Evolutionary conservation across 2,888 invertebrate genomes (phyloP).

Genomic region (Hypomecis punctinalis): DNA sequence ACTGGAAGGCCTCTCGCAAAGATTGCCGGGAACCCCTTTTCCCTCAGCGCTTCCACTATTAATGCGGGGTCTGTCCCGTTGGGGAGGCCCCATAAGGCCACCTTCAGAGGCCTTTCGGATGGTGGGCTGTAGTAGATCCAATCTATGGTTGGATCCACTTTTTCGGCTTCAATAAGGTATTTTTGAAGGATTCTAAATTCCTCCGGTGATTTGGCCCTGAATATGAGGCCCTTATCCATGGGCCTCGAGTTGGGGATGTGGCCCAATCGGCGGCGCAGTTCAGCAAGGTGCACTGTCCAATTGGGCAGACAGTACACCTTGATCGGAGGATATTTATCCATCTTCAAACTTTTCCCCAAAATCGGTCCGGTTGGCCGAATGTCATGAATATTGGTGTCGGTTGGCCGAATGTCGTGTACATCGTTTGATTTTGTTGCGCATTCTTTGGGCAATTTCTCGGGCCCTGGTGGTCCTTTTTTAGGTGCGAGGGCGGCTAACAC

Average conservation of each 20-base stretch:
- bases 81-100: not conserved
- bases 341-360: no score
- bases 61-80: conserved; percentile 59
- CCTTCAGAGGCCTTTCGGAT: not conserved
- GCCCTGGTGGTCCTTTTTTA: not conserved
- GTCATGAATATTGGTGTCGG: no score
- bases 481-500: not conserved
- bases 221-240: not conserved
- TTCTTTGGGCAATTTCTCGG: no score
- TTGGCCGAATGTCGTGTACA: no score
- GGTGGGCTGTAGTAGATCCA: not conserved
- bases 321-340: not conserved
- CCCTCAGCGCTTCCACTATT: not conserved
- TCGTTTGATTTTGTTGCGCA: no score
- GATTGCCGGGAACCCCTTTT: not conserved
- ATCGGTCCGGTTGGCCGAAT: no score
- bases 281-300: not conserved
- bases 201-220: not conserved
- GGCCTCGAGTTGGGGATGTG: not conserved
- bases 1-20: not conserved
- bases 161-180: not conserved
- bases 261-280: not conserved
- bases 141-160: no score
- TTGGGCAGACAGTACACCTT: not conserved
- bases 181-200: not conserved